phyloP scores from a whole-genome alignment of 2,113 vertebrate genomes.

The Brachypodius melanocephalos region DNA sequence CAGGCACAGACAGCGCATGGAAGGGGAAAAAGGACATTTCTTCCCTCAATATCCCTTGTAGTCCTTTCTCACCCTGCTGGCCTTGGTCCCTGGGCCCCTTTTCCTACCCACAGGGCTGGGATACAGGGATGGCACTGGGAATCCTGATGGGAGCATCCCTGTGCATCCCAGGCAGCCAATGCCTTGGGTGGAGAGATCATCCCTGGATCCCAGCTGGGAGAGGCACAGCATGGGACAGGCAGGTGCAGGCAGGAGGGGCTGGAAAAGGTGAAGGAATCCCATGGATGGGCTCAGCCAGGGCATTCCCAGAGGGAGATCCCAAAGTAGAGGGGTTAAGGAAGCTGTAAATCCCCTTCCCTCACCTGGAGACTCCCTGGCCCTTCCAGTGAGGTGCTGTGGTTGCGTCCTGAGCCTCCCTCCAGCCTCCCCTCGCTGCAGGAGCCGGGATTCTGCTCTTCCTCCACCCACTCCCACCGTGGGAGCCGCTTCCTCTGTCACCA shows the following conservation, averaged over 20 bases:
- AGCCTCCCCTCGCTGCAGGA: neutral
- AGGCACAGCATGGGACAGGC: neutral
- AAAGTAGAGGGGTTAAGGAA: neutral
- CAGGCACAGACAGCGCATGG: neutral
- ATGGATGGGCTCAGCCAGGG: neutral
- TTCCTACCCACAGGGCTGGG: neutral
- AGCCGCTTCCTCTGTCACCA: neutral
- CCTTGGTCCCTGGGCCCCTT: neutral
- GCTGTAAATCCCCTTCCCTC: neutral
- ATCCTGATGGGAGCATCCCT: neutral
- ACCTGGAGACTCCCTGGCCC: neutral
- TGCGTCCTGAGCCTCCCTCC: neutral
- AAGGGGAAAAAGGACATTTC: neutral
- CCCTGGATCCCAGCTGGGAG: neutral
- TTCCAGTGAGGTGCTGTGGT: neutral
- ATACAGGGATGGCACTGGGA: neutral
- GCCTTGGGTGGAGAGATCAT: neutral
- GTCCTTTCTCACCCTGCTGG: neutral
- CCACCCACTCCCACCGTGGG: accelerated
- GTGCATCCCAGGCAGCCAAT: neutral
- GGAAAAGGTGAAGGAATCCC: neutral
- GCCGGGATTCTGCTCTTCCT: neutral
- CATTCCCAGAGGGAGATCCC: neutral
- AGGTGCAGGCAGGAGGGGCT: neutral
- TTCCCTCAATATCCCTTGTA: neutral